Percentiles rank a stretch among this genome's conserved stretches.
Evolutionary conservation across 2,113 vertebrate genomes (phyloP).

Genomic region (Oncorhynchus clarkii): DNA sequence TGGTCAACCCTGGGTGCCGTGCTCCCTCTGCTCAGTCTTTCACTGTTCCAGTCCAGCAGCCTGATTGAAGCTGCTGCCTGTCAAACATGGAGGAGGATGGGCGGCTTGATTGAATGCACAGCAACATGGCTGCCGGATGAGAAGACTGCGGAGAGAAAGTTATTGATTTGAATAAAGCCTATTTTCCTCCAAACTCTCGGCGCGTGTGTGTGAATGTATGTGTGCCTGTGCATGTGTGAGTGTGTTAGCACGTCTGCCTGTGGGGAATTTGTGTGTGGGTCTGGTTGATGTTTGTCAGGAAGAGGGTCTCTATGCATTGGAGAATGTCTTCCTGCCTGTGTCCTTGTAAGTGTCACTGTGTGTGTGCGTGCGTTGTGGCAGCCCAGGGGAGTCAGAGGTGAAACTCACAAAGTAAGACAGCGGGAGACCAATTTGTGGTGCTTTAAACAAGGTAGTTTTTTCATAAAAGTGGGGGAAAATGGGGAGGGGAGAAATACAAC

Average conservation of each 20-base stretch:
- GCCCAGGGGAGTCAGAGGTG: too few species aligned
- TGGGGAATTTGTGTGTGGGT: not conserved
- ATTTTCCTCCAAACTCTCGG: not conserved
- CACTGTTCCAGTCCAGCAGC: not conserved
- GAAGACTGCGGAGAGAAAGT: not conserved
- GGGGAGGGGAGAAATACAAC: too few species aligned
- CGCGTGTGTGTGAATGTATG: too few species aligned
- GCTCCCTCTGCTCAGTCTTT: not conserved
- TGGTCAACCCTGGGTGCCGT: not conserved
- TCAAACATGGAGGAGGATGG: not conserved
- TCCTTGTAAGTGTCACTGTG: not conserved
- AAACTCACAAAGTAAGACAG: too few species aligned
- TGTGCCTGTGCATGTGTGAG: too few species aligned
- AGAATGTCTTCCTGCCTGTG: not conserved
- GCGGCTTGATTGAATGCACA: not conserved
- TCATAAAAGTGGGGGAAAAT: too few species aligned
- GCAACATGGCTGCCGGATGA: too few species aligned
- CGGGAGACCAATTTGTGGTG: too few species aligned
- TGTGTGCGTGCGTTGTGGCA: too few species aligned
- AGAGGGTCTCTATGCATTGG: not conserved
- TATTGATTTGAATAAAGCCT: not conserved
- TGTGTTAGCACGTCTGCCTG: too few species aligned
- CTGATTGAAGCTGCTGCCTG: slow-evolving; percentile 2
- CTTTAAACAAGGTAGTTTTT: too few species aligned
- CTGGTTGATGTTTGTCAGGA: not conserved